Conservation (phyloP, 2,888 invertebrate genomes). For the Heliconius ismenius region DNA sequence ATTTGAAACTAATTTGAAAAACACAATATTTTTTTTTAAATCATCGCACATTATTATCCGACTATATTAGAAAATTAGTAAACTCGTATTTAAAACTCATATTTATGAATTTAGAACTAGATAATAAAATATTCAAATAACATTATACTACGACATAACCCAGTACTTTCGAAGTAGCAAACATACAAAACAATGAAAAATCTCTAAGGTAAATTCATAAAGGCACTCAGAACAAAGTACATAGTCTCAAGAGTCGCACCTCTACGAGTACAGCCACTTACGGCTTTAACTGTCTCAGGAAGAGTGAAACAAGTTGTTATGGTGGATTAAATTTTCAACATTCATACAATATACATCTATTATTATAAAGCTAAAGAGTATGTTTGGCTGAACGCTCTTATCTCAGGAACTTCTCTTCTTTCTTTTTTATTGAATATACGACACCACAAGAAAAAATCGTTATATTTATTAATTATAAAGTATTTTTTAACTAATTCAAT, state of each 20-base stretch:
- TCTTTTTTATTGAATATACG: too few relatives aligned
- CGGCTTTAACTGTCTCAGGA: slow-evolving; percentile 36
- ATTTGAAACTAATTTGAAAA: too few relatives aligned
- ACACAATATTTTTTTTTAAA: too few relatives aligned
- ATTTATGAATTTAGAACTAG: not conserved
- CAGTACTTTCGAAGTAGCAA: slow-evolving; percentile 1
- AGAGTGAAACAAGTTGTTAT: slow-evolving; percentile 36
- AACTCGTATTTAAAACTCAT: not conserved
- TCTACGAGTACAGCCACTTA: slow-evolving; percentile 37
- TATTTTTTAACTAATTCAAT: too few relatives aligned
- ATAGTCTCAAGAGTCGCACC: slow-evolving; percentile 41
- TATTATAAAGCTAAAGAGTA: not conserved
- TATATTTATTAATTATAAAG: too few relatives aligned
- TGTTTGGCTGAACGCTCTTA: not conserved
- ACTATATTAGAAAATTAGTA: not conserved
- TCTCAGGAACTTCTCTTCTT: not conserved
- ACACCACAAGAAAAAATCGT: too few relatives aligned
- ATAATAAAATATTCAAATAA: not conserved
- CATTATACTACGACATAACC: not conserved
- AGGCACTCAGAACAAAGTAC: slow-evolving; percentile 41
- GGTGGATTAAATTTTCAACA: slow-evolving; percentile 9
- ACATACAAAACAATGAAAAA: slow-evolving; percentile 25
- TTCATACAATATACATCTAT: not conserved
- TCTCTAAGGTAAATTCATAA: slow-evolving; percentile 37
- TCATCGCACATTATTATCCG: not conserved